Conservation (phyloP, 2,797 vertebrate genomes). For the Melopsittacus undulatus region DNA sequence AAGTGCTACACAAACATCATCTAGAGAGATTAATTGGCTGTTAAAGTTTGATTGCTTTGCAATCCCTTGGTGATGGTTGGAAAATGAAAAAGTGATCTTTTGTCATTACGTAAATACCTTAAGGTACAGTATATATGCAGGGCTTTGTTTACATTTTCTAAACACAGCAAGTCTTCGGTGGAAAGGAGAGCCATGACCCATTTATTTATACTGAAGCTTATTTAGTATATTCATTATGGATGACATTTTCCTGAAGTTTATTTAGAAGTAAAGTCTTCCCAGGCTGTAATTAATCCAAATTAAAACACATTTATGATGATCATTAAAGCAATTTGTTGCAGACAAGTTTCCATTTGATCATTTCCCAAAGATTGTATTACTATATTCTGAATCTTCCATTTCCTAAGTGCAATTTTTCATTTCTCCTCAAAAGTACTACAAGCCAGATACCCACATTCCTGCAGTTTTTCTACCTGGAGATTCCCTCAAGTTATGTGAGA, state of each 20-base stretch:
- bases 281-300: slow-evolving; percentile 65
- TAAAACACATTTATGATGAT: slow-evolving; percentile 60
- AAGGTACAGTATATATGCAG: slow-evolving; percentile 30
- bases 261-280: slow-evolving; percentile 54
- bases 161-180: slow-evolving; percentile 41
- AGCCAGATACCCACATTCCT: background rate
- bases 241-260: slow-evolving; percentile 56
- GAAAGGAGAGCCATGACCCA: background rate
- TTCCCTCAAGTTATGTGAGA: background rate
- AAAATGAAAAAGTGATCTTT: slow-evolving; percentile 67
- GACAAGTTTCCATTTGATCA: slow-evolving; percentile 59
- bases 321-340: slow-evolving; percentile 57
- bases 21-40: slow-evolving; percentile 75
- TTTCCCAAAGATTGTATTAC: slow-evolving; percentile 21
- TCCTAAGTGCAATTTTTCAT: background rate
- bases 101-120: slow-evolving; percentile 52
- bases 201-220: slow-evolving; percentile 48
- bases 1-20: slow-evolving; percentile 72
- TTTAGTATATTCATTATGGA: slow-evolving; percentile 52
- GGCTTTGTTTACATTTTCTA: slow-evolving; percentile 58
- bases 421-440: background rate
- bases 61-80: slow-evolving; percentile 64
- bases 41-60: slow-evolving; percentile 71
- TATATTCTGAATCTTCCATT: background rate
- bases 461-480: background rate